Evolutionary conservation across 2,888 invertebrate genomes (phyloP).

Genomic region (Chorisops tibialis): DNA sequence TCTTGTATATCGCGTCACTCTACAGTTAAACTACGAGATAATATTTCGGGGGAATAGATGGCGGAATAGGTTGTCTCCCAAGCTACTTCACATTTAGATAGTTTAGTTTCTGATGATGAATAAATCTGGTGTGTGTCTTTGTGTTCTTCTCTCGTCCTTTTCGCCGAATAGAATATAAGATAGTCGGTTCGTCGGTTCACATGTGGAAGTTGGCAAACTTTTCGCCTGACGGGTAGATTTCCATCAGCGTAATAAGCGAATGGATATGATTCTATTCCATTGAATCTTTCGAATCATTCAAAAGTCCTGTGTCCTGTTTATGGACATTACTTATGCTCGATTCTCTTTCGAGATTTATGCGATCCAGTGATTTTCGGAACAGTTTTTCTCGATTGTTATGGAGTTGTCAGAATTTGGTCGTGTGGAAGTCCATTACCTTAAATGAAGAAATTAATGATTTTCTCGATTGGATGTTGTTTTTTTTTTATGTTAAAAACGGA

Average conservation of each 20-base stretch:
- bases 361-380: constrained; percentile 25
- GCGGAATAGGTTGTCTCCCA: neutral
- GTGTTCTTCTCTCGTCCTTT: neutral
- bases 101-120: constrained; percentile 8
- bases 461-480: neutral
- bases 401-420: constrained; percentile 5
- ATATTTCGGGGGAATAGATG: neutral
- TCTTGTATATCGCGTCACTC: constrained; percentile 15
- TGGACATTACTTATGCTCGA: constrained; percentile 31
- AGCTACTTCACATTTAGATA: too few relatives aligned
- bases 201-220: constrained; percentile 26
- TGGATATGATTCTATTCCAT: neutral
- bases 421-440: constrained; percentile 26
- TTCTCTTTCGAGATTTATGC: constrained; percentile 29
- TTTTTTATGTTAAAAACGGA: constrained; percentile 11
- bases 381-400: constrained; percentile 19
- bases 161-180: neutral
- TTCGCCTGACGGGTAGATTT: constrained; percentile 6
- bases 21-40: constrained; percentile 21
- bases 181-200: too few relatives aligned
- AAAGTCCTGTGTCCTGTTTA: constrained; percentile 26
- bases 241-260: constrained; percentile 29
- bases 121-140: constrained; percentile 12
- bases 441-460: constrained; percentile 21
- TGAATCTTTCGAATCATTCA: neutral